phyloP scores from a whole-genome alignment of 2,888 invertebrate genomes.

The Lottia scabra region DNA sequence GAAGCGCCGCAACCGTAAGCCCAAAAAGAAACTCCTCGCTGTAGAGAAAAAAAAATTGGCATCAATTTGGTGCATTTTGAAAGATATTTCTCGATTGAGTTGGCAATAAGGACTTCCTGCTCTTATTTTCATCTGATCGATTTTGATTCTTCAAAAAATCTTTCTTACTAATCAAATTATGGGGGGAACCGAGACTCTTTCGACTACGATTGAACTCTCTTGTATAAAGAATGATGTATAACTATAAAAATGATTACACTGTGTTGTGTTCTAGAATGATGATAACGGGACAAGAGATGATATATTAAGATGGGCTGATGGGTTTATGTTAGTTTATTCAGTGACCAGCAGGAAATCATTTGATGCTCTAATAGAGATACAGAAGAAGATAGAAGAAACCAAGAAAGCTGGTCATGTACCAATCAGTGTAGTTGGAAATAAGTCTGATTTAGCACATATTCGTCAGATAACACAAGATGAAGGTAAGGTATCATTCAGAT shows the following conservation, averaged over 20 bases:
- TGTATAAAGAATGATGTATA: no score
- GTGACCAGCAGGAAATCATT: slow-evolving; percentile 57
- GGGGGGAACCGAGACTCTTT: no score
- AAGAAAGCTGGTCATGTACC: slow-evolving; percentile 54
- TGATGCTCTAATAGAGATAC: slow-evolving; percentile 48
- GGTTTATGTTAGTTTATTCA: slow-evolving; percentile 60
- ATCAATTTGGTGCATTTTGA: no score
- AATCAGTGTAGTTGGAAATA: slow-evolving; percentile 60
- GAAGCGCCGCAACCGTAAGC: no score
- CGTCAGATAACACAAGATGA: slow-evolving; percentile 60
- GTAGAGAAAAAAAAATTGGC: no score
- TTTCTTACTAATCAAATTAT: no score
- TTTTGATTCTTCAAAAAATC: no score
- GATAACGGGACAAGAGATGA: slow-evolving; percentile 60
- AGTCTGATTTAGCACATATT: slow-evolving; percentile 61
- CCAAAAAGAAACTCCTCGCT: no score
- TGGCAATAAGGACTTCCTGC: no score
- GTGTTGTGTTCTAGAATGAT: slow-evolving; percentile 43
- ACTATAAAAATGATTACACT: background rate
- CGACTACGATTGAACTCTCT: no score
- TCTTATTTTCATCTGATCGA: no score
- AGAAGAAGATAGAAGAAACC: slow-evolving; percentile 54
- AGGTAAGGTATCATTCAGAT: slow-evolving; percentile 34
- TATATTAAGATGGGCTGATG: slow-evolving; percentile 63
- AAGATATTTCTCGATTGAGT: no score